These are phyloP conservation scores for Ganaspis sp. DNA, from an alignment of 1,140 invertebrate genomes.

Conservation along the genomic window DNA sequence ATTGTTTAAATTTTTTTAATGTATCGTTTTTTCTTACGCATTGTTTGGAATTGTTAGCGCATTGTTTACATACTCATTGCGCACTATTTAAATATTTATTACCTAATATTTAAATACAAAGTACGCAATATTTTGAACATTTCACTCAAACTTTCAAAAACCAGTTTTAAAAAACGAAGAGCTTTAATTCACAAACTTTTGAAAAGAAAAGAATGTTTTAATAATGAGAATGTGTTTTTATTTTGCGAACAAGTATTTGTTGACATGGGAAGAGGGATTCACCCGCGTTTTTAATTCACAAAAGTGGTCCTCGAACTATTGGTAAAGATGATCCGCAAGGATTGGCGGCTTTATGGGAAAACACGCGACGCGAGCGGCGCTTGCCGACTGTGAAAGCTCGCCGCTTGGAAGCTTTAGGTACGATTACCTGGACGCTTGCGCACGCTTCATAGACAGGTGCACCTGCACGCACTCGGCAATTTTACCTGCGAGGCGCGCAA, in stretches of 20 bases:
- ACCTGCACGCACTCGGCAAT: constrained; percentile 55
- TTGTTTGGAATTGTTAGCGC: too few relatives aligned
- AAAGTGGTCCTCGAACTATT: not conserved
- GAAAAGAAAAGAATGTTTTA: too few relatives aligned
- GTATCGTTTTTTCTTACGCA: too few relatives aligned
- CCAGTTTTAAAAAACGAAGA: too few relatives aligned
- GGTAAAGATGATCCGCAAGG: constrained; percentile 36
- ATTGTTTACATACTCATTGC: too few relatives aligned
- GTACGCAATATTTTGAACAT: too few relatives aligned
- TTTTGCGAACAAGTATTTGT: not conserved
- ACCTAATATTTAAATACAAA: too few relatives aligned
- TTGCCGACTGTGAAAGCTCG: constrained; percentile 73
- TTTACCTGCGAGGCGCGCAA: constrained; percentile 50
- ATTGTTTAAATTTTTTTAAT: too few relatives aligned
- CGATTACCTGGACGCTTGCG: constrained; percentile 73
- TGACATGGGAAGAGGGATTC: not conserved
- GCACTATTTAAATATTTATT: too few relatives aligned
- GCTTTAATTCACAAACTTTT: too few relatives aligned
- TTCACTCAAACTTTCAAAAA: too few relatives aligned
- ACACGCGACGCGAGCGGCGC: constrained; percentile 70
- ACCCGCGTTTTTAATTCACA: constrained; percentile 18
- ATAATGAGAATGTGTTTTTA: not conserved
- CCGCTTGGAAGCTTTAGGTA: constrained; percentile 65
- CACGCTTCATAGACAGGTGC: constrained; percentile 52
- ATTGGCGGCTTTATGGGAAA: constrained; percentile 45